Evolutionary conservation across 2,888 invertebrate species (phyloP), one percentile per base, ranked within the genome.

Genomic region (Mythimna pallens): DNA sequence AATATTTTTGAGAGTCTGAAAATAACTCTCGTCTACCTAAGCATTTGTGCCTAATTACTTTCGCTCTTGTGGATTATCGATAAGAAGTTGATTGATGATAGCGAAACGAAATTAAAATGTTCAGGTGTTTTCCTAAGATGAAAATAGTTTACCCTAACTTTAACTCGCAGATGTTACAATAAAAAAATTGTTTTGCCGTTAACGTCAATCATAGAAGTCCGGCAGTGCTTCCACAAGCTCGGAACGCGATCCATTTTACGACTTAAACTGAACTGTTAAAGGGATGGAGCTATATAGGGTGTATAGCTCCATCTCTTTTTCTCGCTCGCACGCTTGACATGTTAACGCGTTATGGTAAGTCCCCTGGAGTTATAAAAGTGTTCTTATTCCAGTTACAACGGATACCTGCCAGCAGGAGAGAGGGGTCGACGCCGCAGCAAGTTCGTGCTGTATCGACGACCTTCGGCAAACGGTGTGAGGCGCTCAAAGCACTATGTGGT

Each of bases 401-500:
- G 99, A 87, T 98, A 97, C 92, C 97, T 99, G 89, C 98, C 99
- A 83, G 98, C 98, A 90, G 99, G 99, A 62, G 99, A 99, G 96
- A 98, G 99, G 88, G 99, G 99, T 22, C 97, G 99, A 76, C 97
- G 99, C 90, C 97, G 99, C 91, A 99, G 99, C 96, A 99, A 99
- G 96, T 99, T 99, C 95, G 98, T 99, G 83, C 96, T 99, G 79
- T 98, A 98, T 95, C 98, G 98, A 93, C 97, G 99, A 88, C 97
- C 97, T 80, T 97, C 97, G 86, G 97, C 99, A 78, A 99, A 99
- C 95, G 99, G 99, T 73, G 99, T 99, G 67, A 98, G 99, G 90
- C 98, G 99, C 88, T 99, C 98, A 82, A 98, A 98, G 94, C 99
- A 99, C 95, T 99, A 99, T 94, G 98, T 99, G 86, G 99, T 99